Base-by-base conservation (phyloP, 2,888 invertebrate genomes). In the Epirrhoe alternata region DNA sequence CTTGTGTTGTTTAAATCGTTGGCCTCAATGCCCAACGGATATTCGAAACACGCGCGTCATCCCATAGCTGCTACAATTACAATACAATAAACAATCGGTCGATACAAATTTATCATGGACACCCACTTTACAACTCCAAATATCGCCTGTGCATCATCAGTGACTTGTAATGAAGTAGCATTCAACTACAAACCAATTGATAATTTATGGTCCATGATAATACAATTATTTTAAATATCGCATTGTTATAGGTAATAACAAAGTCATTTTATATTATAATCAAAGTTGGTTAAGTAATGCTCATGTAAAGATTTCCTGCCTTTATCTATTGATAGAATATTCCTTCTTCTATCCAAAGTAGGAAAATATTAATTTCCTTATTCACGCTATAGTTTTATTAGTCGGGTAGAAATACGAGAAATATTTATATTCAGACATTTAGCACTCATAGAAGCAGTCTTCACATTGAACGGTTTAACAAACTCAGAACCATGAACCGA, bases 61-160 rank as follows among this genome's bases (percentile, higher is more conserved):
- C 24, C 59, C 61, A 62, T 62, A 59, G 12, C 47, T 6, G 8
- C 53, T 53, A 30, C 50, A 50, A 68, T 72, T 63, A 68, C 50
- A 69, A 67, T 70, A 72, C 66, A 70, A 72, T 70, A 66, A 68
- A 70, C 72, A 64, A 70, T 72, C 7, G 50, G 62, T 54, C 12
- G 53, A 52, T 67, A 66, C 63, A 57, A 47, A 62, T 61, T 33
- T 65, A 57, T n/a, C 57, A 56, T 61, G 35, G 50, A 49, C 55
- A 56, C 51, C 45, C 35, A 51, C 42, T 59, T 59, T 47, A 47
- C 24, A 56, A 67, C 53, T 64, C 35, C 31, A 14, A 64, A 53
- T 56, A 63, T 64, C 56, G 50, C 45, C 33, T 47, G 38, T 35
- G 14, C 38, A 24, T 31, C 30, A 52, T 16, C 35, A 38, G 61